Percentiles rank a stretch among this genome's conserved stretches.
These are phyloP conservation scores for Ochotona princeps DNA, from an alignment of 2,113 vertebrate genomes.

Conservation along the genomic window DNA sequence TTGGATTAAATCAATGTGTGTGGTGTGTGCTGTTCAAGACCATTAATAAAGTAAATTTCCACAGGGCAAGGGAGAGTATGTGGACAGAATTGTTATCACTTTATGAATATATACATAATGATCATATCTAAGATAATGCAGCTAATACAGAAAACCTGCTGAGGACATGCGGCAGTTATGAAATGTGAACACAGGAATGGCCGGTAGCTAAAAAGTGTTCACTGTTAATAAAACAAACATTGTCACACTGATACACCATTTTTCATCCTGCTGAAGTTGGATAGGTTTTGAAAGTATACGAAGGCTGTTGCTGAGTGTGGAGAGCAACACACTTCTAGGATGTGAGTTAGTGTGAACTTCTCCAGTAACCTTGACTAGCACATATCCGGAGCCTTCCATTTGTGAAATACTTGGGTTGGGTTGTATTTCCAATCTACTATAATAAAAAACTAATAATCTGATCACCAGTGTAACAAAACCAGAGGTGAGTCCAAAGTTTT, in stretches of 20 bases:
- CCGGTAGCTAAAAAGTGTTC: background rate
- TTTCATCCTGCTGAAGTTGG: background rate
- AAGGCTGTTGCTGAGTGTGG: rapidly evolving
- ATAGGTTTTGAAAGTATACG: background rate
- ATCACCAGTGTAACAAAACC: background rate
- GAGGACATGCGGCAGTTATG: background rate
- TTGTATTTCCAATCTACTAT: background rate
- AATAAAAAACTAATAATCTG: background rate
- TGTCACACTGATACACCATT: rapidly evolving
- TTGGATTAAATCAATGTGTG: background rate
- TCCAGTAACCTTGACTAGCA: background rate
- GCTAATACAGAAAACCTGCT: background rate
- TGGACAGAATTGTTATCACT: background rate
- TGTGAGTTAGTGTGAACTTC: background rate
- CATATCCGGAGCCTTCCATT: background rate
- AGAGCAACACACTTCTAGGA: background rate
- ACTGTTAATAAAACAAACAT: background rate
- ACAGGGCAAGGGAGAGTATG: background rate
- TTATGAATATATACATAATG: no score
- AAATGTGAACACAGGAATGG: background rate
- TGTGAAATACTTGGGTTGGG: background rate
- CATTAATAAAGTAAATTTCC: background rate
- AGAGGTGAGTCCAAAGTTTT: background rate
- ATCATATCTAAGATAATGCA: no score
- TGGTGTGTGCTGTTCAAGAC: background rate